Base-by-base conservation (phyloP, 2,888 invertebrate species). In the Drosophila melanosoma region DNA sequence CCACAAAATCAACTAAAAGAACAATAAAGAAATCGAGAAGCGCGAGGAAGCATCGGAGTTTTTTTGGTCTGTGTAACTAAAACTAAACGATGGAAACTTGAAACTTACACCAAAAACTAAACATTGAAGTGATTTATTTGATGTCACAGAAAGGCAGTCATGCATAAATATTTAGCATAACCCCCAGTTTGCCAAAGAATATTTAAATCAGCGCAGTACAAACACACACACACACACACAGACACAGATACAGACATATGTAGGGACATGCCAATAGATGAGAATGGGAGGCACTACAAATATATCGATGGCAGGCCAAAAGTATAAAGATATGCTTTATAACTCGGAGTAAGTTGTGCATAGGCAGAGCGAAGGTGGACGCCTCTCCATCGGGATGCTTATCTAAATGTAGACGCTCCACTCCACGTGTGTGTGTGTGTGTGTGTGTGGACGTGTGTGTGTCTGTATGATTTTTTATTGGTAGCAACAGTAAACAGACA, bases 101-200 rank as follows among this genome's bases (percentile, higher is more conserved):
- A 38, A 38, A 38, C 48, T 66, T 35, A 42, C 61, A 68, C 57
- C 63, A 60, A 81, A 70, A 83, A 89, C 88, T 82, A 87, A 67
- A 57, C 67, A 64, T 78, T 68, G 77, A 88, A 86, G 89, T 88
- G 87, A 87, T 90, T 90, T 87, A 87, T 90, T 90, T 87, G 80
- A 90, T 90, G 87, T 90, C 87, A 90, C 88, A 88, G 87, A 88
- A 90, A 87, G 76, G 87, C 79, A 88, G 83, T 83, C 89, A 90
- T 90, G 89, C 87, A 90, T 83, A 87, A 88, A 90, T 90, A 87
- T 86, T 90, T 86, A 89, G 90, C 88, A 86, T 89, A 86, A 81
- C 90, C 85, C 81, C 74, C 81, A 80, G 75, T 73, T 76, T 66
- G 78, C 74, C 72, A 74, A 83, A 73, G 80, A 80, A 89, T 87